A percentile compares a stretch with the other conserved stretches of the same genome.
phyloP scores from a whole-genome alignment of 1,140 invertebrate species.

The Chymomyza costata region DNA sequence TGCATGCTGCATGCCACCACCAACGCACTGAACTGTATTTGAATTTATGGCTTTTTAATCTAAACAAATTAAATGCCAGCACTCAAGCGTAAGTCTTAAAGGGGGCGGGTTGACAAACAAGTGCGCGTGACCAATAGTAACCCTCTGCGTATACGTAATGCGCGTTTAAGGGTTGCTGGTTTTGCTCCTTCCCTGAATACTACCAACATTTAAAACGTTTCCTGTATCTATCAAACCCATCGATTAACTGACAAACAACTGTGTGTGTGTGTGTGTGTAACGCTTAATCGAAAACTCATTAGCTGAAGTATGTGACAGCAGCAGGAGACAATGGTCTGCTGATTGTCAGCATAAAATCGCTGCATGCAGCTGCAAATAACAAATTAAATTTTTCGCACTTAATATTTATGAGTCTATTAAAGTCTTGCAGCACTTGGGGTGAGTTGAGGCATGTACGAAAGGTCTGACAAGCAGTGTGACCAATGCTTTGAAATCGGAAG shows the following conservation, averaged over 20 bases:
- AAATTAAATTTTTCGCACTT: conserved; percentile 36
- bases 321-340: conserved; percentile 33
- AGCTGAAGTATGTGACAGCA: conserved; percentile 22
- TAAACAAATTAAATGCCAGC: conserved; percentile 56
- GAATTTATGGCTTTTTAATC: conserved; percentile 66
- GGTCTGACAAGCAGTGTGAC: conserved; percentile 55
- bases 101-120: conserved; percentile 19
- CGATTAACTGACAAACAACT: too few relatives aligned
- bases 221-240: too few relatives aligned
- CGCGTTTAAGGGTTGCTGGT: too few relatives aligned
- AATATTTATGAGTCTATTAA: conserved; percentile 67
- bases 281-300: conserved; percentile 72
- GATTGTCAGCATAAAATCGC: conserved; percentile 52
- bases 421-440: conserved; percentile 16
- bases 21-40: conserved; percentile 41
- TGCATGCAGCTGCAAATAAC: conserved; percentile 61
- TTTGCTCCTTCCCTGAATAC: too few relatives aligned
- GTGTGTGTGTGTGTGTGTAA: conserved; percentile 28
- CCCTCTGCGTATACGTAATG: conserved; percentile 35
- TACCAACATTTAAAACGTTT: too few relatives aligned
- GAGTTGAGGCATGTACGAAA: conserved; percentile 7
- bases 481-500: too few relatives aligned
- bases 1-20: background rate
- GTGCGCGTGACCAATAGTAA: conserved; percentile 36
- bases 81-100: conserved; percentile 43